phyloP scores from a whole-genome alignment of 2,888 invertebrate genomes.

The Argynnis bischoffii region DNA sequence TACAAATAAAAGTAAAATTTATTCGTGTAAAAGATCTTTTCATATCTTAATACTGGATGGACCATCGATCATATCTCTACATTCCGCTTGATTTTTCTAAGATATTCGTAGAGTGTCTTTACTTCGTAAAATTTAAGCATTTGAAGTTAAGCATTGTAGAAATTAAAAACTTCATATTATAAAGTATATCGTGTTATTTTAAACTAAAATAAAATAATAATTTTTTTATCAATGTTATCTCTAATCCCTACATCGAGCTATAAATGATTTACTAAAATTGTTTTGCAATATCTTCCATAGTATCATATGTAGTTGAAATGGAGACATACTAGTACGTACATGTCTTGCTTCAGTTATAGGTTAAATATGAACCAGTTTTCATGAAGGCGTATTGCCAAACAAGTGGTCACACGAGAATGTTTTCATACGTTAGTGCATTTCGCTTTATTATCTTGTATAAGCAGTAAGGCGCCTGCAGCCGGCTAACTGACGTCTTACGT shows the following conservation, averaged over 20 bases:
- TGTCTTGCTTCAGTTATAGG: slow-evolving; percentile 6
- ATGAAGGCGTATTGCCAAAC: slow-evolving; percentile 7
- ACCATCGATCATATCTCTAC: too few species aligned
- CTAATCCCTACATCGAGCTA: background rate
- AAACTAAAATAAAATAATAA: background rate
- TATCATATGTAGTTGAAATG: background rate
- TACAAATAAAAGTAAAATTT: background rate
- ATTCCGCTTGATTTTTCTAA: too few species aligned
- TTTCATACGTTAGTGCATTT: slow-evolving; percentile 18
- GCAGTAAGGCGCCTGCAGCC: background rate
- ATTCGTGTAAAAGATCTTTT: background rate
- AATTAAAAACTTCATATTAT: too few species aligned
- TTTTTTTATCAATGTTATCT: slow-evolving; percentile 14
- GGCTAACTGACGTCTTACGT: too few species aligned
- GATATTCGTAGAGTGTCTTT: too few species aligned
- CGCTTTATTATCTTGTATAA: slow-evolving; percentile 1
- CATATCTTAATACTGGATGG: background rate
- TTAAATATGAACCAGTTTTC: slow-evolving; percentile 23
- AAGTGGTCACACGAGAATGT: slow-evolving; percentile 18
- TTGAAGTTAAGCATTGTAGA: too few species aligned
- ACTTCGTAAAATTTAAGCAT: too few species aligned
- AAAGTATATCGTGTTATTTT: background rate
- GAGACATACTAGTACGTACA: background rate
- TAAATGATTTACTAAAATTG: background rate
- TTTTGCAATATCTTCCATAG: background rate